phyloP scores from a whole-genome alignment of 2,113 vertebrate genomes.

The Acanthochromis polyacanthus region DNA sequence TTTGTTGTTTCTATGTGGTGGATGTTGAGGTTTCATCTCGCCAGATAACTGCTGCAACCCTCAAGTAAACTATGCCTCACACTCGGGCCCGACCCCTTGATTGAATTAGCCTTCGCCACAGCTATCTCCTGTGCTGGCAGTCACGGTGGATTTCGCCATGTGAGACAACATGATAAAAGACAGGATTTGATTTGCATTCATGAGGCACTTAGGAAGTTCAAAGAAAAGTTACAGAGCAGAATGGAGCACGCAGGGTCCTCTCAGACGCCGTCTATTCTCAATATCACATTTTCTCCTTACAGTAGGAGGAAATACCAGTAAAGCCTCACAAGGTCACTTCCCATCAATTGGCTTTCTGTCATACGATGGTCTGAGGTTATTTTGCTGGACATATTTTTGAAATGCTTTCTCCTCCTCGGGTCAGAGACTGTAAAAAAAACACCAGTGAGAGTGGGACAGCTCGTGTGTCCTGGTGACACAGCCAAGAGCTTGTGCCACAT shows the following conservation, averaged over 20 bases:
- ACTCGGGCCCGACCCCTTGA: slow-evolving; percentile 46
- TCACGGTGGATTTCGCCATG: slow-evolving; percentile 63
- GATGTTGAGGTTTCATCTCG: slow-evolving; percentile 65
- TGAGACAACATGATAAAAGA: slow-evolving; percentile 76
- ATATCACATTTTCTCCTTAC: slow-evolving; percentile 31
- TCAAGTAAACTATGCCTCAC: slow-evolving; percentile 58
- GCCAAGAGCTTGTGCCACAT: slow-evolving; percentile 50
- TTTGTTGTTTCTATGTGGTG: slow-evolving; percentile 62
- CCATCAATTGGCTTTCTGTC: slow-evolving; percentile 21
- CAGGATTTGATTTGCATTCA: slow-evolving; percentile 73
- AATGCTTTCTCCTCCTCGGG: slow-evolving; percentile 14
- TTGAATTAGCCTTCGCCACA: slow-evolving; percentile 66
- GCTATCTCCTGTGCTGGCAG: slow-evolving; percentile 71
- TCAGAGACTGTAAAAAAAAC: slow-evolving; percentile 45
- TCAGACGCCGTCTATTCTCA: slow-evolving; percentile 26
- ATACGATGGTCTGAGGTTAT: slow-evolving; percentile 6
- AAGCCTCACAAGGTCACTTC: slow-evolving; percentile 37
- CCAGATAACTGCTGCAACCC: slow-evolving; percentile 58
- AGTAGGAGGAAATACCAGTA: slow-evolving; percentile 5
- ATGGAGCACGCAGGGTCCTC: background rate
- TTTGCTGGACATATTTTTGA: slow-evolving; percentile 7
- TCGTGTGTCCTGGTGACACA: slow-evolving; percentile 54
- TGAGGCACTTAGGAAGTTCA: slow-evolving; percentile 71
- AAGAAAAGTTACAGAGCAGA: slow-evolving; percentile 63
- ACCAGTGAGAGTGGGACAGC: slow-evolving; percentile 34